phyloP scores from a whole-genome alignment of 1,140 invertebrate genomes.

The Leptinotarsa lineolata region DNA sequence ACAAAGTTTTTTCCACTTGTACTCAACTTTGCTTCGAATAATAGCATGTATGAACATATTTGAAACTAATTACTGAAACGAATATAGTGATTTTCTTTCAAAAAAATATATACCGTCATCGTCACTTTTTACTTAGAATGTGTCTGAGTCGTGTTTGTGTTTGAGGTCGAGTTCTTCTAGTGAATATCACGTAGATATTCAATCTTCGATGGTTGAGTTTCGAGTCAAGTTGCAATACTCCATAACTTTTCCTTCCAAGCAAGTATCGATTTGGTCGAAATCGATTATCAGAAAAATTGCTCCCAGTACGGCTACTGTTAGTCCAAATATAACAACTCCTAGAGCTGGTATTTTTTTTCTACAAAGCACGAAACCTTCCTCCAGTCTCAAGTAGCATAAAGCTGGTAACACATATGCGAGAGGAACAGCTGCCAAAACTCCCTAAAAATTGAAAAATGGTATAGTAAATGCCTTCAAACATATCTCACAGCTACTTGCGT shows the following conservation, averaged over 20 bases:
- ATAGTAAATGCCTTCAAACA: no score
- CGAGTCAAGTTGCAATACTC: conserved; percentile 44
- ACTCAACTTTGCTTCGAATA: no score
- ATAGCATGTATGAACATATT: no score
- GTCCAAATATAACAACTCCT: conserved; percentile 71
- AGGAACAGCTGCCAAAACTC: conserved; percentile 82
- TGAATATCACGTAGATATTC: no score
- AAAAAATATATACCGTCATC: no score
- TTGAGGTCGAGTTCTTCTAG: no score
- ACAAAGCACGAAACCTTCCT: conserved; percentile 72
- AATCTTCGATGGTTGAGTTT: neutral
- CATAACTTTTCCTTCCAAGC: conserved; percentile 53
- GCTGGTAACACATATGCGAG: conserved; percentile 84
- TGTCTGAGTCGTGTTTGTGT: no score
- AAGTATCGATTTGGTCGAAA: conserved; percentile 52
- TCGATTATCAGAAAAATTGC: conserved; percentile 52
- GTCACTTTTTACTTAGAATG: no score
- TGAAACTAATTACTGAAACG: no score
- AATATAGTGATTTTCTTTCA: no score
- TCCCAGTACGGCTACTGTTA: conserved; percentile 64
- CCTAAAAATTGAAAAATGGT: conserved; percentile 58
- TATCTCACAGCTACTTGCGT: no score
- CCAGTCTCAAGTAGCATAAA: conserved; percentile 77
- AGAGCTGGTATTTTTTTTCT: conserved; percentile 74
- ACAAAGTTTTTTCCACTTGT: no score